A percentile compares a stretch with the other conserved stretches of the same genome.
Conservation (phyloP, 2,113 vertebrate genomes). For the Zosterops japonicus region DNA sequence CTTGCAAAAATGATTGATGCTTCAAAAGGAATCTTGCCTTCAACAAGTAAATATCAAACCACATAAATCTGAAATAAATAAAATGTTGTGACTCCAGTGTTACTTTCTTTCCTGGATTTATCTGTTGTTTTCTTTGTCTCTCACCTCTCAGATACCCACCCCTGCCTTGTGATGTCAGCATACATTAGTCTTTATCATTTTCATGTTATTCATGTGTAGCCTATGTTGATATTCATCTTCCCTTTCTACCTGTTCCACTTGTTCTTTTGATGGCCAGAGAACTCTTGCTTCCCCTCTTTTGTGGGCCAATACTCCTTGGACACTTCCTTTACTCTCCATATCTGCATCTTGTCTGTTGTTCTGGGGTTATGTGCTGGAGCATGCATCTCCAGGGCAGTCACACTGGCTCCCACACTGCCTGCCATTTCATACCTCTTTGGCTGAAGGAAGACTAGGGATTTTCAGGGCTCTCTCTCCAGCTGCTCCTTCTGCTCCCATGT, state of each 20-base stretch:
- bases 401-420: rapidly evolving
- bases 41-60: not conserved
- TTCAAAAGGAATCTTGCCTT: slow-evolving; percentile 15
- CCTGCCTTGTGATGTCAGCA: not conserved
- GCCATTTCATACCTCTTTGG: not conserved
- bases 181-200: not conserved
- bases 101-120: not conserved
- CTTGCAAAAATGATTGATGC: slow-evolving; percentile 36
- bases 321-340: not conserved
- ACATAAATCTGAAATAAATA: slow-evolving; percentile 38
- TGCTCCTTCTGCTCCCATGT: rapidly evolving
- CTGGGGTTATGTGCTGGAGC: not conserved
- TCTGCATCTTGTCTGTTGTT: not conserved
- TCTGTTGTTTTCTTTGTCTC: not conserved
- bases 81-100: not conserved
- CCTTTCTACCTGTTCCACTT: not conserved
- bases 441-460: not conserved
- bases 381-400: rapidly evolving
- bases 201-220: not conserved
- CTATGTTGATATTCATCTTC: not conserved
- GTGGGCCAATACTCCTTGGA: rapidly evolving
- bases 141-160: not conserved
- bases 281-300: not conserved
- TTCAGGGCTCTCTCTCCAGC: not conserved
- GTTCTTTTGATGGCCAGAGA: not conserved